Conservation (phyloP, 2,113 vertebrate genomes). For the Vombatus ursinus region DNA sequence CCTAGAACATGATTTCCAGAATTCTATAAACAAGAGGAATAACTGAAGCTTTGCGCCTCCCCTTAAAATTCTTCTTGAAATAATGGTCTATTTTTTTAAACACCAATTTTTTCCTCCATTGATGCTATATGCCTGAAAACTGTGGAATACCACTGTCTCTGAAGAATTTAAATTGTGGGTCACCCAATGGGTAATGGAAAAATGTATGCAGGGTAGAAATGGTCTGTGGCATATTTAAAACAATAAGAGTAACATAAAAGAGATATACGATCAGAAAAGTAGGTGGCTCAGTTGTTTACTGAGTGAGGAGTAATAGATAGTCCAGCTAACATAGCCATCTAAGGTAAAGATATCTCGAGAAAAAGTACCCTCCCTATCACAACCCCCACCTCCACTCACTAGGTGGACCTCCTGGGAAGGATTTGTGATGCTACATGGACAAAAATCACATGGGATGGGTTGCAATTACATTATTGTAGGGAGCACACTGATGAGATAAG, state of each 20-base stretch:
- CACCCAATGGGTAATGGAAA: neutral
- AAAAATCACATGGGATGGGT: too few relatives aligned
- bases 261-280: neutral
- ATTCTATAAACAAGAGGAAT: neutral
- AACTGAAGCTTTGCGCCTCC: neutral
- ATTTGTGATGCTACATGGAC: too few relatives aligned
- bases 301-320: neutral
- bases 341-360: neutral
- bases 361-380: neutral
- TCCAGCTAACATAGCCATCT: neutral
- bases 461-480: too few relatives aligned
- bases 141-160: neutral
- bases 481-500: too few relatives aligned
- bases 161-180: neutral
- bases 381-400: too few relatives aligned
- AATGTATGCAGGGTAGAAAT: neutral
- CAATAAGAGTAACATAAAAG: neutral
- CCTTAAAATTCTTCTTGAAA: neutral
- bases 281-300: neutral
- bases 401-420: too few relatives aligned
- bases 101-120: neutral
- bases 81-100: neutral
- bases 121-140: neutral
- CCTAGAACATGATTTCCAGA: neutral
- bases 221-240: neutral